Evolutionary conservation across 1,140 invertebrate species (phyloP).

Genomic region (Hirudo medicinalis): DNA sequence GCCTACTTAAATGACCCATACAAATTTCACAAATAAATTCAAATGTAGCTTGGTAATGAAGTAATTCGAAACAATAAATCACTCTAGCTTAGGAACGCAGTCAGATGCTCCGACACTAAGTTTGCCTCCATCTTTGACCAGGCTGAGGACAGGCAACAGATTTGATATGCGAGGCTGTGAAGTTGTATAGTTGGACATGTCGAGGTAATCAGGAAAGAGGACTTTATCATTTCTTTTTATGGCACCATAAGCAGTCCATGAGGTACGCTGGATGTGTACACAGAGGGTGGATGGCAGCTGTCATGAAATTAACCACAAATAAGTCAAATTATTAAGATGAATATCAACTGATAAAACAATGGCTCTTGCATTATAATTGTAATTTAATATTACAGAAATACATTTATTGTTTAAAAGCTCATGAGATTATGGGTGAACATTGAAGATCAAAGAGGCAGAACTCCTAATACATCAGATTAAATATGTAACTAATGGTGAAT

Average conservation of each 20-base stretch:
- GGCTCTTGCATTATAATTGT: background rate
- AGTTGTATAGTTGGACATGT: conserved; percentile 48
- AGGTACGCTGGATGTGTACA: conserved; percentile 71
- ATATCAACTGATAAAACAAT: background rate
- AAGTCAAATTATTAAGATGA: background rate
- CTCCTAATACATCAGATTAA: background rate
- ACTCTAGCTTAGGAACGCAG: too few relatives aligned
- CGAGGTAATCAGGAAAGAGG: conserved; percentile 66
- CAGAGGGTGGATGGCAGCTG: conserved; percentile 65
- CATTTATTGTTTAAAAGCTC: too few relatives aligned
- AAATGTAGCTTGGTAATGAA: too few relatives aligned
- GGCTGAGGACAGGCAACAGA: too few relatives aligned
- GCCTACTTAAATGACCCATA: too few relatives aligned
- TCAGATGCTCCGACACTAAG: too few relatives aligned
- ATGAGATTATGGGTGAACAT: conserved; percentile 3
- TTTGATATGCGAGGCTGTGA: conserved; percentile 34
- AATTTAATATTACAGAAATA: too few relatives aligned
- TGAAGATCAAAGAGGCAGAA: too few relatives aligned
- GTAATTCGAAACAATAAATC: too few relatives aligned
- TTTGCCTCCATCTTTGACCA: too few relatives aligned
- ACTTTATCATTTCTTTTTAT: conserved; percentile 73
- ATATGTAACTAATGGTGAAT: background rate
- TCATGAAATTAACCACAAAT: background rate
- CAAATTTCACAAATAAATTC: too few relatives aligned
- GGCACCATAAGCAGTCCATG: conserved; percentile 61